Percentiles rank a stretch among this genome's conserved stretches.
phyloP scores from a whole-genome alignment of 1,140 invertebrate genomes.

The Drosophila sucinea region DNA sequence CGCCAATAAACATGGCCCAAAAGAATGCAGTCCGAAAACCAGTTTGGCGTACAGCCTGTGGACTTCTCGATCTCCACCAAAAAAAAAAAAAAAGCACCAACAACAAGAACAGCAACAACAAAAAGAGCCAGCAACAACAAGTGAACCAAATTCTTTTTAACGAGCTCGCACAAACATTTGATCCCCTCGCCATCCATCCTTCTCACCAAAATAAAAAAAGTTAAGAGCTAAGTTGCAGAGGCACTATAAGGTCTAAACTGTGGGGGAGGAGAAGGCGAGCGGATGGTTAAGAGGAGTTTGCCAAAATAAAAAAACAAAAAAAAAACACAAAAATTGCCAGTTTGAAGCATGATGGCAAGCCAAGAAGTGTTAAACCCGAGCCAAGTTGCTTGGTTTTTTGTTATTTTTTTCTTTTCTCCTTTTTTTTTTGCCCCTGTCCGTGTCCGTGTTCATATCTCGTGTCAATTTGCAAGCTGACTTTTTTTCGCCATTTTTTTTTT shows the following conservation, averaged over 20 bases:
- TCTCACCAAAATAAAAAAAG: background rate
- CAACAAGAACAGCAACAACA: slow-evolving; percentile 42
- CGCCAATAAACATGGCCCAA: slow-evolving; percentile 77
- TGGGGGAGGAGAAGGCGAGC: background rate
- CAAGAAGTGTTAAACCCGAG: slow-evolving; percentile 78
- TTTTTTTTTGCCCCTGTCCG: slow-evolving; percentile 33
- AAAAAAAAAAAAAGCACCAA: slow-evolving; percentile 36
- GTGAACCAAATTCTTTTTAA: slow-evolving; percentile 82
- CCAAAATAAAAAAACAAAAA: slow-evolving; percentile 43
- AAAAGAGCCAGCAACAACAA: slow-evolving; percentile 61
- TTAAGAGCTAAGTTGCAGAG: slow-evolving; percentile 39
- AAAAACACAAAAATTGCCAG: slow-evolving; percentile 35
- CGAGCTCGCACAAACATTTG: slow-evolving; percentile 80
- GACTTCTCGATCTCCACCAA: slow-evolving; percentile 52
- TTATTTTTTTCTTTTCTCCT: slow-evolving; percentile 28
- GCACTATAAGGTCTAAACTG: slow-evolving; percentile 13
- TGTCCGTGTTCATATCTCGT: slow-evolving; percentile 79
- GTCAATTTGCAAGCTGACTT: slow-evolving; percentile 78
- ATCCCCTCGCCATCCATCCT: slow-evolving; percentile 44
- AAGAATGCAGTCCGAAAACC: slow-evolving; percentile 80
- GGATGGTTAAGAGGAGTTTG: slow-evolving; percentile 20
- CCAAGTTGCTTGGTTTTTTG: slow-evolving; percentile 63
- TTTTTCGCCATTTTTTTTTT: slow-evolving; percentile 36
- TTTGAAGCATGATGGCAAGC: slow-evolving; percentile 48
- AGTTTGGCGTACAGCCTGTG: slow-evolving; percentile 78